Base-by-base conservation (phyloP, 2,113 vertebrate genomes). In the Rhizomys pruinosus region DNA sequence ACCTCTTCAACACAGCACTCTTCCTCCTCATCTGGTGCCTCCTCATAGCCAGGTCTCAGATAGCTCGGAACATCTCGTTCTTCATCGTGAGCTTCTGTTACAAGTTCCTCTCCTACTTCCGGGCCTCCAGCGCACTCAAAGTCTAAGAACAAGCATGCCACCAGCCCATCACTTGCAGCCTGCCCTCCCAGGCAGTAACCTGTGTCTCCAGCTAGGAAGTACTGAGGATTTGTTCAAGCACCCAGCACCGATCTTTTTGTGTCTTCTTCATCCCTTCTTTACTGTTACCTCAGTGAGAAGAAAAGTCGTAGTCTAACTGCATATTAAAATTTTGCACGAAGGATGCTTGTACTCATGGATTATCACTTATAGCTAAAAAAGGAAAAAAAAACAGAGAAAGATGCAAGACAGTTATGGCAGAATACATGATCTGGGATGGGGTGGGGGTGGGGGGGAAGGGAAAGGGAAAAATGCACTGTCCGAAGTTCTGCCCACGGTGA, bases 1-100 rank as follows among this genome's bases (percentile, higher is more conserved):
- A 99, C 57, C 98, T 98, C 4, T 99, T 99, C 97, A 99, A 99
- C 97, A 99, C 99, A 1, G 96, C 98, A 61, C 95, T 99, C 80
- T 98, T 99, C 0, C 98, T 99, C 47, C 99, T 99, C 97, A 98
- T 99, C 98, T 99, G 99, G 99, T 98, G 99, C 91, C 98, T 99
- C 42, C 99, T 99, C 97, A 99, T 99, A 63, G 99, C 99, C 61
- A 98, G 99, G 96, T 99, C 99, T 29, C 99, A 99, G 98, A 99
- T 99, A 98, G 99, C 99, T 96, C 98, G 98, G 92, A 99, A 99
- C 96, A 98, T 99, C 98, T 99, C 99, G 99, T 99, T 99, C 98
- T 99, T 99, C 94, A 99, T 99, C 72, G 99, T 99, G 97, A 99
- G 98, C 98, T 98, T 99, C 97, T 99, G 99, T 97, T 99, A 99